phyloP scores from a whole-genome alignment of 2,113 vertebrate genomes.

The Gadus macrocephalus region DNA sequence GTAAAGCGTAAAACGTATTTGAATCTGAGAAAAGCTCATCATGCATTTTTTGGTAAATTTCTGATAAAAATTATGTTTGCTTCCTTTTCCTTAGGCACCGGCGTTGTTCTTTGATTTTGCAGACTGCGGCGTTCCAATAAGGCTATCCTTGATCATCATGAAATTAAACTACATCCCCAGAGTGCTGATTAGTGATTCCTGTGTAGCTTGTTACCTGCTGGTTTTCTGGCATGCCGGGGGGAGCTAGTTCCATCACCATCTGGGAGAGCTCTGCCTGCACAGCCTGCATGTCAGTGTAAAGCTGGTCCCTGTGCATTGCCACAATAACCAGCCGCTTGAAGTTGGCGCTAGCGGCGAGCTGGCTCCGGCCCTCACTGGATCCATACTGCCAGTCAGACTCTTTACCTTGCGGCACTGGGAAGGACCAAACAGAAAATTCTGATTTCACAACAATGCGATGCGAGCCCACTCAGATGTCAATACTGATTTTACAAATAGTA shows the following conservation, averaged over 20 bases:
- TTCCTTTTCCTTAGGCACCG: neutral
- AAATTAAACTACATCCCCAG: too few species aligned
- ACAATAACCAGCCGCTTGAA: constrained; percentile 83
- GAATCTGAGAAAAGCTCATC: too few species aligned
- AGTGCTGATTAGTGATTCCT: too few species aligned
- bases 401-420: constrained; percentile 88
- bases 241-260: constrained; percentile 95
- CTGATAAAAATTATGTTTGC: neutral
- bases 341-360: constrained; percentile 82
- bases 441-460: neutral
- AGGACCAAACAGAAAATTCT: constrained; percentile 2
- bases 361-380: constrained; percentile 81
- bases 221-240: constrained; percentile 77
- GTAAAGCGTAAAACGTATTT: too few species aligned
- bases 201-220: constrained; percentile 79
- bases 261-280: constrained; percentile 88
- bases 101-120: neutral
- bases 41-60: neutral
- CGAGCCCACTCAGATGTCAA: neutral
- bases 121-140: too few species aligned
- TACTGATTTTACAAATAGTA: too few species aligned
- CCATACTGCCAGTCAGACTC: constrained; percentile 96
- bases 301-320: constrained; percentile 89
- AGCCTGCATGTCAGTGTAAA: constrained; percentile 83
- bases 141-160: too few species aligned